Evolutionary conservation across 2,113 vertebrate genomes (phyloP).

Genomic region (Chloroceryle aenea): DNA sequence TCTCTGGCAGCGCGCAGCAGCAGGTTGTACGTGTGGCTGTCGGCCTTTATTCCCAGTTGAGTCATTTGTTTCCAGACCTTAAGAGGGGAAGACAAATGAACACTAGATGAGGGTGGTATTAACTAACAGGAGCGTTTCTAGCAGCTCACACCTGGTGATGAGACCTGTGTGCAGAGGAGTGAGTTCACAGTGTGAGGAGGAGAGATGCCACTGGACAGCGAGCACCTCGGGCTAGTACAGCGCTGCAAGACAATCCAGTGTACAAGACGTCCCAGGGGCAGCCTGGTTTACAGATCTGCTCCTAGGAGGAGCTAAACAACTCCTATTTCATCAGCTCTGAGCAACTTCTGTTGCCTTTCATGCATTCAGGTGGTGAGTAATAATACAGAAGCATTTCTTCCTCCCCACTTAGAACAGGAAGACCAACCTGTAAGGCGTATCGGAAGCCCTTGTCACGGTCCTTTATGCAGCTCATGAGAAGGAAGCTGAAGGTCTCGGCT

Average conservation of each 20-base stretch:
- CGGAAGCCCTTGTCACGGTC: constrained; percentile 88
- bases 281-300: background rate
- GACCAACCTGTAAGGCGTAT: constrained; percentile 86
- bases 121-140: background rate
- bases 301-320: background rate
- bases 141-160: background rate
- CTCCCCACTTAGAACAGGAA: accelerated
- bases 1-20: constrained; percentile 86
- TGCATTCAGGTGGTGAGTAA: accelerated
- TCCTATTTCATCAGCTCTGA: background rate
- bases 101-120: background rate
- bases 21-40: constrained; percentile 85
- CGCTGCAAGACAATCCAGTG: background rate
- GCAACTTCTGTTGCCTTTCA: background rate
- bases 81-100: background rate
- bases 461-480: constrained; percentile 91
- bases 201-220: background rate
- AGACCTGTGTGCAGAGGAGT: background rate
- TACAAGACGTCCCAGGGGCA: accelerated
- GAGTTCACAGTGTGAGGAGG: background rate
- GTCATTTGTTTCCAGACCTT: constrained; percentile 95
- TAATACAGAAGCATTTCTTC: background rate
- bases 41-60: constrained; percentile 80
- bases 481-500: constrained; percentile 89
- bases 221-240: background rate